Evolutionary conservation across 1,140 invertebrate species (phyloP).

Genomic region (Araneus ventricosus): DNA sequence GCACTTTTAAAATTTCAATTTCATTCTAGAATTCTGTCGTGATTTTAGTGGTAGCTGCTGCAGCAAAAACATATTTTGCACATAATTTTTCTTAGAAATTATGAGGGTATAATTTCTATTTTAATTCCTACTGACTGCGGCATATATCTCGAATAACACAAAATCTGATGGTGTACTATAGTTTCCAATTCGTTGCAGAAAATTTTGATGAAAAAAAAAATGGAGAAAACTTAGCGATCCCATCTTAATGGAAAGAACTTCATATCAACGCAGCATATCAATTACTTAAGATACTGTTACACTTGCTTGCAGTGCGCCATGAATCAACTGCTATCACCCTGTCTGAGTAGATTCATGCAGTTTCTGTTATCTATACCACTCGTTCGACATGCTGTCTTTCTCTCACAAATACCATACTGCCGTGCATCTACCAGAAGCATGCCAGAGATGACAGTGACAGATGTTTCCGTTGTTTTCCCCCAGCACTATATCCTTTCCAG

Average conservation of each 20-base stretch:
- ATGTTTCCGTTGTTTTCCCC: constrained; percentile 19
- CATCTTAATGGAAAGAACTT: not conserved
- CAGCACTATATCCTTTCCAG: constrained; percentile 13
- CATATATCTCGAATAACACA: no score
- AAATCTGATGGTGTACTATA: no score
- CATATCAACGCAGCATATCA: not conserved
- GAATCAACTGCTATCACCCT: not conserved
- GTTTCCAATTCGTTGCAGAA: no score
- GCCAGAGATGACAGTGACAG: constrained; percentile 11
- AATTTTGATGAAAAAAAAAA: no score
- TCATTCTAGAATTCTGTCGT: no score
- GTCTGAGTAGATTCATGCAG: not conserved
- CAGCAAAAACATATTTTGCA: no score
- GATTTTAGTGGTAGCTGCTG: no score
- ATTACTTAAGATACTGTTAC: not conserved
- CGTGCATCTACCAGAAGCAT: not conserved
- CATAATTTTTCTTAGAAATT: no score
- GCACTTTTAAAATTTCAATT: no score
- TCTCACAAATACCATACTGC: constrained; percentile 4
- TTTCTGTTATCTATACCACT: constrained; percentile 4
- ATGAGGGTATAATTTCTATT: no score
- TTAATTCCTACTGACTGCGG: no score
- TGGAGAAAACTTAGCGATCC: no score
- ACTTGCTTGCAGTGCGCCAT: not conserved
- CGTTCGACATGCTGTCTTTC: constrained; percentile 1